Conservation (phyloP, 1,140 invertebrate genomes). For the Potamilus streckersoni region DNA sequence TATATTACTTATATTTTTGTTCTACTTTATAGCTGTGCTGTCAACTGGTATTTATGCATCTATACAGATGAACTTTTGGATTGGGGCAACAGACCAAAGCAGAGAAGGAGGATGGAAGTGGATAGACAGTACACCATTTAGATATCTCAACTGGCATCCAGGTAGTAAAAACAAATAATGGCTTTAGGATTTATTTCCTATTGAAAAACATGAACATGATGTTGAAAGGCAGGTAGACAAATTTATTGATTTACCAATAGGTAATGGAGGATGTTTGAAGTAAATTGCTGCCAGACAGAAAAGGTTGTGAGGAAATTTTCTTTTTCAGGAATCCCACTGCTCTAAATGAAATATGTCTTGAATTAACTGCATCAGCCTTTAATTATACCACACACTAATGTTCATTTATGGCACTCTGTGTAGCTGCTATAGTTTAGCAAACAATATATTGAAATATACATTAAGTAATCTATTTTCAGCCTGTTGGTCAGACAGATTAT, state of each 20-base stretch:
- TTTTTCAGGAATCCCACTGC: background rate
- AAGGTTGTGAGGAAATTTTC: background rate
- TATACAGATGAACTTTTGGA: constrained; percentile 46
- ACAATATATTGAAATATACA: too few species aligned
- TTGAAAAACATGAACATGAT: background rate
- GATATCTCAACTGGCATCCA: constrained; percentile 52
- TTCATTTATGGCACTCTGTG: too few species aligned
- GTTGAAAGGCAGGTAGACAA: background rate
- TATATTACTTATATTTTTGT: background rate
- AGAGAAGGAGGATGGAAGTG: constrained; percentile 56
- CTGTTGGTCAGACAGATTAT: too few species aligned
- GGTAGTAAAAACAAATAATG: constrained; percentile 23
- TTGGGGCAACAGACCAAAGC: constrained; percentile 48
- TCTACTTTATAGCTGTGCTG: constrained; percentile 33
- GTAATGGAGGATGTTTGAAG: background rate
- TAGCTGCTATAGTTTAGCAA: too few species aligned
- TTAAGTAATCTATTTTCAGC: too few species aligned
- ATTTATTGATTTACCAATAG: background rate
- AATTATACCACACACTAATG: too few species aligned
- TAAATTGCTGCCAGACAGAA: background rate
- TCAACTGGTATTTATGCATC: constrained; percentile 26
- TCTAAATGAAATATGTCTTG: background rate
- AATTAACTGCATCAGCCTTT: too few species aligned
- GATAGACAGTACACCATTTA: constrained; percentile 46
- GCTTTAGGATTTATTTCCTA: background rate